A percentile compares a stretch with the other conserved stretches of the same genome.
Conservation (phyloP, 2,888 invertebrate species). For the Smittia sp. region DNA sequence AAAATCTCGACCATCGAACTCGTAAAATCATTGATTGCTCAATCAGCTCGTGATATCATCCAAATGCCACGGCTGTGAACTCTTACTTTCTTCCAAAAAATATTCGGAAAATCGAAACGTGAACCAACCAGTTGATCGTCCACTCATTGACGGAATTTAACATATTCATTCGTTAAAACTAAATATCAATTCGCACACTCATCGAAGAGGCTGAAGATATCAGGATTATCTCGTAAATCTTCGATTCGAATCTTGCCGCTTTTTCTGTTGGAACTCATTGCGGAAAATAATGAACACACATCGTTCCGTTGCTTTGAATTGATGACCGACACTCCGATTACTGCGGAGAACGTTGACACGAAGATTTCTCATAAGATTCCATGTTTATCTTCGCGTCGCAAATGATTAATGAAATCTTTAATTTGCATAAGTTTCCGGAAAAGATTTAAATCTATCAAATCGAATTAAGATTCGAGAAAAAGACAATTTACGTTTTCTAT, state of each 20-base stretch:
- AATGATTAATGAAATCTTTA: not conserved
- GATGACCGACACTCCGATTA: too few species aligned
- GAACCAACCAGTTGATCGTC: not conserved
- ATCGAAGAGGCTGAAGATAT: not conserved
- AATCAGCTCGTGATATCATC: not conserved
- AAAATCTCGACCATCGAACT: too few species aligned
- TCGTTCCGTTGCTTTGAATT: too few species aligned
- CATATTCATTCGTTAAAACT: not conserved
- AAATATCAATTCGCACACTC: not conserved
- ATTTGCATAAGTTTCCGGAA: not conserved
- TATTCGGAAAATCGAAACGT: not conserved
- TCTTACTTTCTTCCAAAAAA: slow-evolving; percentile 13
- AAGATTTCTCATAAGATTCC: too few species aligned
- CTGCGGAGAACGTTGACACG: too few species aligned
- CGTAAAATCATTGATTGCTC: too few species aligned
- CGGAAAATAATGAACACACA: too few species aligned
- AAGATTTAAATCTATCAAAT: not conserved
- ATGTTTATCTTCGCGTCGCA: too few species aligned
- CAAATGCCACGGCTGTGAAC: not conserved
- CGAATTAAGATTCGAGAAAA: not conserved
- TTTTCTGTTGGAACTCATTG: not conserved
- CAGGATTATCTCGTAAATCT: not conserved
- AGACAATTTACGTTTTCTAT: not conserved
- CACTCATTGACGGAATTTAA: not conserved
- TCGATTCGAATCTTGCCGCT: not conserved